Evolutionary conservation across 2,888 invertebrate species (phyloP).

Genomic region (Chrysomela aeneicollis): DNA sequence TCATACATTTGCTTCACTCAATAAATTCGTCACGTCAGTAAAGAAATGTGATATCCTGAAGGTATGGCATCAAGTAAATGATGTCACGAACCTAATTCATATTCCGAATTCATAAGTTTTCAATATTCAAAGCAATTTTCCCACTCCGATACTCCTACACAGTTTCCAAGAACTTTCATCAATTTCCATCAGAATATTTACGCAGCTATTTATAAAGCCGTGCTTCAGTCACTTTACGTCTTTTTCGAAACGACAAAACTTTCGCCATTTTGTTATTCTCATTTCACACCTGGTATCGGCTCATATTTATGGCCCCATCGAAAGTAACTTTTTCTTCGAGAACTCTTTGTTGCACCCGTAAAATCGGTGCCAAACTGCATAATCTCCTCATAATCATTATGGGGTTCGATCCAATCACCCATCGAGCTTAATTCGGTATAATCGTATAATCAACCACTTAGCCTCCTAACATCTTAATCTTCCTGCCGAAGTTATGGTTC

Average conservation of each 20-base stretch:
- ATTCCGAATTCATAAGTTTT: not conserved
- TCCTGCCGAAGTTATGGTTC: not conserved
- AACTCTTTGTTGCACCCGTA: not conserved
- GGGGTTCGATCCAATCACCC: constrained; percentile 1
- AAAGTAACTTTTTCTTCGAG: not conserved
- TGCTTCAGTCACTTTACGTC: not conserved
- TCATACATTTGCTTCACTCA: no score
- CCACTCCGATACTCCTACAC: not conserved
- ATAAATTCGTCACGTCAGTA: no score
- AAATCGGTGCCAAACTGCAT: not conserved
- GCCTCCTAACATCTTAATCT: not conserved
- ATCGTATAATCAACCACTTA: constrained; percentile 1
- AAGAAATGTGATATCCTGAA: no score
- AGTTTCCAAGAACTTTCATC: constrained; percentile 3
- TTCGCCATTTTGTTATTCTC: constrained; percentile 3
- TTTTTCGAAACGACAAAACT: not conserved
- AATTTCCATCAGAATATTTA: constrained; percentile 4
- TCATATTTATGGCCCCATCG: not conserved
- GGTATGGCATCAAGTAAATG: not conserved
- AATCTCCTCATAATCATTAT: constrained; percentile 2
- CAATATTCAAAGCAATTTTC: not conserved
- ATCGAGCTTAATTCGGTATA: not conserved
- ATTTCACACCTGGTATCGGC: constrained; percentile 2
- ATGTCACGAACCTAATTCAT: not conserved
- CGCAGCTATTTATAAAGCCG: constrained; percentile 1